Percentiles rank a stretch among this genome's conserved stretches.
Conservation (phyloP, 1,140 invertebrate species). For the Drosophila erecta region DNA sequence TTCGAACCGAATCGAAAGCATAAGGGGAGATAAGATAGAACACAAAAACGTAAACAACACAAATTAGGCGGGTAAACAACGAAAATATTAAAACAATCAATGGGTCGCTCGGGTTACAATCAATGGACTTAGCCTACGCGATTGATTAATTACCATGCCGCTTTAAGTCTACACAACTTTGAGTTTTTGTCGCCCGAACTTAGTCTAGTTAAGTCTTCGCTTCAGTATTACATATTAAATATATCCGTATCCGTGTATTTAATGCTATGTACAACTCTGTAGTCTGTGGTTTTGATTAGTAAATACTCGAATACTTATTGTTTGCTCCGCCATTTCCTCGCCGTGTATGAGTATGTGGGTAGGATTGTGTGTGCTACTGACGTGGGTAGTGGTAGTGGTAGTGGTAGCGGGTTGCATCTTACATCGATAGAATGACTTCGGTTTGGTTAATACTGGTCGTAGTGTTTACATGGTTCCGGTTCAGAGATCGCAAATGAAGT, state of each 20-base stretch:
- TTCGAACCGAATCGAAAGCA: neutral
- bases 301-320: conserved; percentile 58
- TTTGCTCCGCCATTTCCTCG: conserved; percentile 17
- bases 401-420: neutral
- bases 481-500: conserved; percentile 25
- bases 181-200: conserved; percentile 62
- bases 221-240: conserved; percentile 32
- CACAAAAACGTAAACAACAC: conserved; percentile 15
- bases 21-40: conserved; percentile 18
- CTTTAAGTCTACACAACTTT: conserved; percentile 77
- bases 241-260: conserved; percentile 20
- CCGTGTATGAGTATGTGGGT: conserved; percentile 2
- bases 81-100: neutral
- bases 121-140: conserved; percentile 30
- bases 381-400: too few relatives aligned
- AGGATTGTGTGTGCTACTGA: conserved; percentile 7
- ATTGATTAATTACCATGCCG: conserved; percentile 10
- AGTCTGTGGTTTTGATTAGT: conserved; percentile 36
- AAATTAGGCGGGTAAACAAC: conserved; percentile 7
- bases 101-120: neutral
- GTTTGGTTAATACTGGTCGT: conserved; percentile 66
- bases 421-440: conserved; percentile 43
- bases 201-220: conserved; percentile 73
- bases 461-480: conserved; percentile 33
- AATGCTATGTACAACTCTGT: conserved; percentile 66